Percentiles rank a stretch among this genome's conserved stretches.
Conservation (phyloP, 2,113 vertebrate genomes). For the Tapirus terrestris region DNA sequence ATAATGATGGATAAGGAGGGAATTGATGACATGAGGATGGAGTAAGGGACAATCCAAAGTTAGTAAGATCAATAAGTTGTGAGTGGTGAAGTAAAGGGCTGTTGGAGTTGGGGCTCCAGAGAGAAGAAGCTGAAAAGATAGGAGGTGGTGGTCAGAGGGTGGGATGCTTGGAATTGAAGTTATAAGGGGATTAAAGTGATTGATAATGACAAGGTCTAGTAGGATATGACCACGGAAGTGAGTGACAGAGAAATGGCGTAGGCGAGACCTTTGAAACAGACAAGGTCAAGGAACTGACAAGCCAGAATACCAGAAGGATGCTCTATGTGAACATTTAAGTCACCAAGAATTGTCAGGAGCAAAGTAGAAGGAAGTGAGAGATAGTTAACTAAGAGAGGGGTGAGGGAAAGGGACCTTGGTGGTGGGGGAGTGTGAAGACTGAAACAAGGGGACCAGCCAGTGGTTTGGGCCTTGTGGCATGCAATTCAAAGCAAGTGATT, state of each 20-base stretch:
- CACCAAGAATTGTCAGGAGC: not conserved
- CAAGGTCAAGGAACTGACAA: not conserved
- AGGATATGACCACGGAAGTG: not conserved
- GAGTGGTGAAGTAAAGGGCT: not conserved
- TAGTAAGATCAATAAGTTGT: not conserved
- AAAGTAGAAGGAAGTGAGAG: not conserved
- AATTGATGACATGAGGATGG: not conserved
- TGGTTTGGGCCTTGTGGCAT: fast-evolving
- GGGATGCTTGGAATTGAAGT: not conserved
- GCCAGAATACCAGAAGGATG: not conserved
- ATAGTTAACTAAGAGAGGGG: not conserved
- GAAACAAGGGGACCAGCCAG: not conserved
- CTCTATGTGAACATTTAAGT: not conserved
- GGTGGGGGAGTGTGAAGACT: not conserved
- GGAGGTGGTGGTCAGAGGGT: not conserved
- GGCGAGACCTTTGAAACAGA: not conserved
- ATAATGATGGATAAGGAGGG: not conserved
- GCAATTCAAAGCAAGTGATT: not conserved
- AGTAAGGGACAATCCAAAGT: not conserved
- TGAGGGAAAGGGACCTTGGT: not conserved
- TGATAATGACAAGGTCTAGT: not conserved
- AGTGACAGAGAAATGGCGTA: not conserved
- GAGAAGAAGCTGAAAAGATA: not conserved
- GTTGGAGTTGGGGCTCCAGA: not conserved
- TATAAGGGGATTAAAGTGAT: not conserved